Evolutionary conservation across 2,113 vertebrate species (phyloP), one percentile per base, ranked within the genome.

Genomic region (Ptilorrhoa leucosticta): DNA sequence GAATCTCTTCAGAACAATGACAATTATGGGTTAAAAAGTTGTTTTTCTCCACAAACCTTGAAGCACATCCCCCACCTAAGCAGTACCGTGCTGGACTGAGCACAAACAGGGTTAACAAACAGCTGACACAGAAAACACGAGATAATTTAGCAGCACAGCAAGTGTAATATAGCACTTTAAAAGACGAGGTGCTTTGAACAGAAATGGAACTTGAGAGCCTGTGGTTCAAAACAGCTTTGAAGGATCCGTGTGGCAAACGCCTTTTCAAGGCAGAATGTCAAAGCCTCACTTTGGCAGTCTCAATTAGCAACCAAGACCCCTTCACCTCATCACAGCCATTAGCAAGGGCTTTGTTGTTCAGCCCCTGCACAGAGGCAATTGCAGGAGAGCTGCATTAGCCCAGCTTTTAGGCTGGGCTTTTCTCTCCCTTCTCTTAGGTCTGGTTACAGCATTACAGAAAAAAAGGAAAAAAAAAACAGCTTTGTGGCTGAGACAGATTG

Each of bases 21-120:
- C 30, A 73, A 14, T 9, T 31, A 7, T 0, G 0, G 10, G 7
- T 24, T 27, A 19, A 86, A 68, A 68, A 13, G 6, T n/a, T 5
- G 3, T 10, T 75, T 60, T 93, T 56, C 30, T 84, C 20, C 23
- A 44, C 30, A n/a, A 47, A 53, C 23, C 6, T 51, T 13, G n/a
- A 56, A 68, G 37, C 42, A 42, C 24, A 58, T 50, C 8, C 68
- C 37, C 39, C 53, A 31, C 11, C 26, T 31, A 13, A 33, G 14
- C 12, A 30, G 16, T 6, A 11, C 13, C 13, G 2, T 4, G 14
- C 69, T 48, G 27, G 33, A 3, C 37, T 53, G 54, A 60, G 22
- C 40, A 23, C 4, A 21, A 69, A 26, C 12, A 78, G 70, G 15
- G 24, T 56, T 61, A 89, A 39, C 40, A 48, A 78, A 42, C 9